Evolutionary conservation across 2,113 vertebrate species (phyloP).

Genomic region (Condylura cristata): DNA sequence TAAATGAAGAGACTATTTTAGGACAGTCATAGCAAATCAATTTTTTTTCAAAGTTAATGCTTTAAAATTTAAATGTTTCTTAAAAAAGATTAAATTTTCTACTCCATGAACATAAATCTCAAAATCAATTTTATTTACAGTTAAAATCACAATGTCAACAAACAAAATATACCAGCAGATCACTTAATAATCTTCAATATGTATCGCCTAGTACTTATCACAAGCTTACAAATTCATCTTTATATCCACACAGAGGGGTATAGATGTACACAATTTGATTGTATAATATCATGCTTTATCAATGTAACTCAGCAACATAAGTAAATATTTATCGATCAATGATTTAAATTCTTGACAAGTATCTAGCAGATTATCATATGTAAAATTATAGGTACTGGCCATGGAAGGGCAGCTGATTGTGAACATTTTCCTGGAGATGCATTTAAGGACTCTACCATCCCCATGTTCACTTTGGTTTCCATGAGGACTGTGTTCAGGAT

Average conservation of each 20-base stretch:
- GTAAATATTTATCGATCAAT: not conserved
- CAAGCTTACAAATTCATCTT: not conserved
- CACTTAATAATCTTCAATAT: not conserved
- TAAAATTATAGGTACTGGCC: not conserved
- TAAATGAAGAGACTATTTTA: not conserved
- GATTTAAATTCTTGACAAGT: not conserved
- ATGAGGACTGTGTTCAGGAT: rapidly evolving
- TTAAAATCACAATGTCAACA: not conserved
- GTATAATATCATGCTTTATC: not conserved
- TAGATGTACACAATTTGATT: not conserved
- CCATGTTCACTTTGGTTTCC: not conserved
- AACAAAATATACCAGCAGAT: not conserved
- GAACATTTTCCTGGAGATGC: not conserved
- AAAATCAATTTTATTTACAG: not conserved
- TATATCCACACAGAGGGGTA: not conserved
- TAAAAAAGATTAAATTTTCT: not conserved
- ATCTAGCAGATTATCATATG: not conserved
- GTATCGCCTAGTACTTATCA: not conserved
- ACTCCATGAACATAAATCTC: not conserved
- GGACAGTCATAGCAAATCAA: not conserved
- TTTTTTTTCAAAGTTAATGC: not conserved
- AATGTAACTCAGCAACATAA: not conserved
- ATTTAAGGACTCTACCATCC: rapidly evolving
- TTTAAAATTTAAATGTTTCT: not conserved
- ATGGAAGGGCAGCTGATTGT: not conserved